Base-by-base conservation (phyloP, 2,113 vertebrate species). In the Manacus vitellinus region DNA sequence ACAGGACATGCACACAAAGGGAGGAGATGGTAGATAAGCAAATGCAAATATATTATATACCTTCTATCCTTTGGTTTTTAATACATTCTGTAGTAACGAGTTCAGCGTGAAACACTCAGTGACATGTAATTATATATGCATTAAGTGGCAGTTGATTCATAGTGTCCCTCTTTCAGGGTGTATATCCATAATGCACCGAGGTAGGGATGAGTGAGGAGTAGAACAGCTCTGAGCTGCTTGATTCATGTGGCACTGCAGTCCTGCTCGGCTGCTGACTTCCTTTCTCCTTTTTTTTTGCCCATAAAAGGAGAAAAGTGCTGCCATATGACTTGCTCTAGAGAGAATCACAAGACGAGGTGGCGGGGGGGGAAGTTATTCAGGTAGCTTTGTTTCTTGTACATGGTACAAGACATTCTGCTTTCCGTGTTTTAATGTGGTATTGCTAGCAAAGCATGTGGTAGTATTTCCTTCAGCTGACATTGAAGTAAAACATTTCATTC, bases 301-400 rank as follows among this genome's bases (percentile, higher is more conserved):
- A 97, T 98, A 98, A 98, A 98, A 98, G 98, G 98, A 97, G 82
- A 98, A 95, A 96, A 98, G 89, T 39, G 52, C 75, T 95, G 92
- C 94, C 97, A 87, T 97, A 96, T 97, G 94, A 96, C 94, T 84
- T 4, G 31, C 91, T 96, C 59, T 84, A 93, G 89, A 94, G 89
- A 94, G 71, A 91, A 94, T 89, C 92, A 94, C 82, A 92, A 92
- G 95, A 89, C 5, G 66, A 95, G 84, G 76, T 25, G 28, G 52
- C 47, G 10, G 10, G 1, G 8, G 39, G 73, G 58, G 72, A 28
- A 43, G 56, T 81, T 93, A 31, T 92, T 95, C 96, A 96, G 95
- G 94, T 84, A 87, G 62, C 70, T 91, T 78, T 91, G 37, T 55
- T 66, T 77, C 66, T 88, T 56, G 55, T 65, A 37, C 47, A 13